These are phyloP conservation scores for Marmota monax DNA, from an alignment of 2,113 vertebrate genomes.

Conservation along the genomic window DNA sequence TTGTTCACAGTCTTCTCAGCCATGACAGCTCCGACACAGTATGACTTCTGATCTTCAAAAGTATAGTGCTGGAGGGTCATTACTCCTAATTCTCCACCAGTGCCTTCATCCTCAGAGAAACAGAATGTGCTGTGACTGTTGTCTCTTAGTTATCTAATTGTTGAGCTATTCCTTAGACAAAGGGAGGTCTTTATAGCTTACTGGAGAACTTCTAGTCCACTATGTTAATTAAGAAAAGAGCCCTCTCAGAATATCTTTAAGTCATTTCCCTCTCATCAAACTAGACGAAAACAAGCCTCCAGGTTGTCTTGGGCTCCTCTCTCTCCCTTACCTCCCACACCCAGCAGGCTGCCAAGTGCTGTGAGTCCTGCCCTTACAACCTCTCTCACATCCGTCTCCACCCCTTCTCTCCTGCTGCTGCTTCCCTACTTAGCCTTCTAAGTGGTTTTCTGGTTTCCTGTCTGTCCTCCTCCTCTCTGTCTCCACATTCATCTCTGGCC, in stretches of 20 bases:
- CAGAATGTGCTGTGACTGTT: accelerated
- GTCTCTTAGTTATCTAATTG: neutral
- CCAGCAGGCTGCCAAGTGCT: neutral
- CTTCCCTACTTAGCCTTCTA: neutral
- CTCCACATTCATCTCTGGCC: neutral
- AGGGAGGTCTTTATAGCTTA: neutral
- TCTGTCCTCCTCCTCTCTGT: neutral
- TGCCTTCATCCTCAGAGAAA: neutral
- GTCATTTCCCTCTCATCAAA: constrained; percentile 9
- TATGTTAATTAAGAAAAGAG: neutral
- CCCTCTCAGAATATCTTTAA: neutral
- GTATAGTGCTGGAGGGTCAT: accelerated
- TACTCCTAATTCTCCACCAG: neutral
- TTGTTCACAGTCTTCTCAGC: neutral
- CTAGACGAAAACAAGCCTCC: constrained; percentile 37
- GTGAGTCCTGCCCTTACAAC: neutral
- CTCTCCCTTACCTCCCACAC: neutral
- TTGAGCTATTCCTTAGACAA: neutral
- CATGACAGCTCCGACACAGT: too few relatives aligned
- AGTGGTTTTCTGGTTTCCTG: constrained; percentile 3
- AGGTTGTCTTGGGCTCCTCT: neutral
- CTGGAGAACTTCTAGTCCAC: neutral
- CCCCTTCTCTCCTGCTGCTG: neutral
- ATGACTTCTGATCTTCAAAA: neutral
- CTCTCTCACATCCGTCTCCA: accelerated